A percentile compares a stretch with the other conserved stretches of the same genome.
Conservation (phyloP, 1,140 invertebrate genomes). For the Calephelis virginiensis region DNA sequence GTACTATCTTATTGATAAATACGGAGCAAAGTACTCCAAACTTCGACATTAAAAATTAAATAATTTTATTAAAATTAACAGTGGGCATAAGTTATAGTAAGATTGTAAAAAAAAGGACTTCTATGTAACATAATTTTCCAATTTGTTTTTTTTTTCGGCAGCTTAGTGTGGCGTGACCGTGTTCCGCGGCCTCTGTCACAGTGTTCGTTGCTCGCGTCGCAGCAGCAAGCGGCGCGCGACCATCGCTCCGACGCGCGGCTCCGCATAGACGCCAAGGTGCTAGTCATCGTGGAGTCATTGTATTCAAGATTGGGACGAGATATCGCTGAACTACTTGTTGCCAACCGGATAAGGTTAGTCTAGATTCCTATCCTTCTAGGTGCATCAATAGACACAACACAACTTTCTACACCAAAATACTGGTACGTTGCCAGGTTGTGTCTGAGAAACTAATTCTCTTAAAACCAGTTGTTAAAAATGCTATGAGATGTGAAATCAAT, state of each 20-base stretch:
- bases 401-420: background rate
- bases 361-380: background rate
- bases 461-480: too few relatives aligned
- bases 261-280: slow-evolving; percentile 93
- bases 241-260: slow-evolving; percentile 90
- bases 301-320: slow-evolving; percentile 94
- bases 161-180: slow-evolving; percentile 86
- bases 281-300: slow-evolving; percentile 96
- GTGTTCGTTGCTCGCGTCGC: slow-evolving; percentile 84
- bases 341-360: slow-evolving; percentile 94
- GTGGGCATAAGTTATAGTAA: background rate
- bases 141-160: slow-evolving; percentile 51
- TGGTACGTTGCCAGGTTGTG: too few relatives aligned
- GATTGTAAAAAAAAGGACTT: background rate
- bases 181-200: slow-evolving; percentile 88
- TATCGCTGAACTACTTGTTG: slow-evolving; percentile 94
- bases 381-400: background rate
- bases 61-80: too few relatives aligned
- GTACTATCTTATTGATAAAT: background rate
- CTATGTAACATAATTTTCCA: background rate
- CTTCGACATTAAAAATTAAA: too few relatives aligned
- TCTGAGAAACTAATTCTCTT: too few relatives aligned
- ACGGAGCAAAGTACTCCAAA: too few relatives aligned
- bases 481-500: too few relatives aligned
- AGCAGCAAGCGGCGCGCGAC: slow-evolving; percentile 82